phyloP scores from a whole-genome alignment of 1,140 invertebrate genomes.

The Hyphantria cunea region DNA sequence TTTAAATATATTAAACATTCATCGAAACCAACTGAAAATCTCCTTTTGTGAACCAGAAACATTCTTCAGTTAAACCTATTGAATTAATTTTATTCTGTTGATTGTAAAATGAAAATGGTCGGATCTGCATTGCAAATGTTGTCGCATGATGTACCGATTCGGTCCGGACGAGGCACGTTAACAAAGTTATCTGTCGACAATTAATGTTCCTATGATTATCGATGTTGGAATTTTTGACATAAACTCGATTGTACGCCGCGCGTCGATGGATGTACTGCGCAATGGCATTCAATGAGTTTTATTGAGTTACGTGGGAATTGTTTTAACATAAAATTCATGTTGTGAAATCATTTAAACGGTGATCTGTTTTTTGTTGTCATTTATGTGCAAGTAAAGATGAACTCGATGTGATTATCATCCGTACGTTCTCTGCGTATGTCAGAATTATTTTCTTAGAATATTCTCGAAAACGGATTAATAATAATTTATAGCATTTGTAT shows the following conservation, averaged over 20 bases:
- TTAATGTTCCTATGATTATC: conserved; percentile 32
- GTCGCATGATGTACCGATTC: conserved; percentile 23
- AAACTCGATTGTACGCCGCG: conserved; percentile 5
- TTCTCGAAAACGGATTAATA: too few relatives aligned
- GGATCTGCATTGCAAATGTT: conserved; percentile 52
- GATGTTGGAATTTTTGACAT: conserved; percentile 19
- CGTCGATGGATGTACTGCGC: too few relatives aligned
- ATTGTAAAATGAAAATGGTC: conserved; percentile 57
- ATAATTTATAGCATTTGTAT: too few relatives aligned
- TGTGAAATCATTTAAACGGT: neutral
- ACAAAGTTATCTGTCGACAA: conserved; percentile 19
- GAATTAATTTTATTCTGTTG: conserved; percentile 58
- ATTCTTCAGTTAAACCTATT: conserved; percentile 44
- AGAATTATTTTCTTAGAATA: too few relatives aligned
- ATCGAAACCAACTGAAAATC: conserved; percentile 15
- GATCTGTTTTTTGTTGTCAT: neutral
- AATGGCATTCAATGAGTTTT: conserved; percentile 8
- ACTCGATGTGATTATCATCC: neutral
- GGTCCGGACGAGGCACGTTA: conserved; percentile 14
- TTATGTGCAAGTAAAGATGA: neutral
- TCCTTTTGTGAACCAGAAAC: conserved; percentile 34
- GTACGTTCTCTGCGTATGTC: neutral
- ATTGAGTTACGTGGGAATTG: conserved; percentile 14
- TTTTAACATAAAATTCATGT: conserved; percentile 9
- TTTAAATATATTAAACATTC: conserved; percentile 35